Base-by-base conservation (phyloP, 2,797 vertebrate genomes). In the Ceryle rudis region DNA sequence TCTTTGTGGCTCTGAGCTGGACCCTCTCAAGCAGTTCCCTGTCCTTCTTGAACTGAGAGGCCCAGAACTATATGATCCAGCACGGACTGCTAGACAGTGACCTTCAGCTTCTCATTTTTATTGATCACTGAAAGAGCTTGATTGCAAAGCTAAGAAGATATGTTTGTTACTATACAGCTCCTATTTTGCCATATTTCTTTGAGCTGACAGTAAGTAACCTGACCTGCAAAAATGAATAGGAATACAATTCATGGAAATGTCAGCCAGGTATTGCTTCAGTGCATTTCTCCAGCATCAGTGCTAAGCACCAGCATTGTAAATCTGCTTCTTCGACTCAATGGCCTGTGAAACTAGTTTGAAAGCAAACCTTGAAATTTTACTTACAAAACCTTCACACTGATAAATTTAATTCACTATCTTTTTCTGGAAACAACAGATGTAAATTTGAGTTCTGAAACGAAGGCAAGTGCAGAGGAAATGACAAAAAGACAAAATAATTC, bases 281-380 rank as follows among this genome's bases (percentile, higher is more conserved):
- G 14, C 47, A 23, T 81, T 94, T 92, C 52, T 86, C 16, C 51
- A 84, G 23, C 18, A 37, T 37, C 39, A 49, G 3, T 57, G 20
- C 46, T 71, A 91, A 78, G 28, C 18, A 5, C 20, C 29, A 25
- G 33, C 35, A 69, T 62, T 81, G 28, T 51, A 85, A 91, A 71
- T 86, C 7, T 29, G 93, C 70, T 57, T 77, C 65, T 78, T 80
- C 66, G 83, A 22, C 14, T 83, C 81, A 80, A 10, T 44, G 66
- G 51, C 64, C 78, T 35, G 67, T 67, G 72, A 94, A 95, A 85
- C 46, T 28, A 23, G 35, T 60, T 90, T 82, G 57, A 95, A 91
- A 93, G 83, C 15, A 89, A 90, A 66, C 47, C 46, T 69, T 92
- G 39, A 86, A 73, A 82, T 80, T 83, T 73, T 89, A 62, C 64